Evolutionary conservation across 2,113 vertebrate species (phyloP), one percentile per base, ranked within the genome.

Genomic region (Syrmaticus mikado): DNA sequence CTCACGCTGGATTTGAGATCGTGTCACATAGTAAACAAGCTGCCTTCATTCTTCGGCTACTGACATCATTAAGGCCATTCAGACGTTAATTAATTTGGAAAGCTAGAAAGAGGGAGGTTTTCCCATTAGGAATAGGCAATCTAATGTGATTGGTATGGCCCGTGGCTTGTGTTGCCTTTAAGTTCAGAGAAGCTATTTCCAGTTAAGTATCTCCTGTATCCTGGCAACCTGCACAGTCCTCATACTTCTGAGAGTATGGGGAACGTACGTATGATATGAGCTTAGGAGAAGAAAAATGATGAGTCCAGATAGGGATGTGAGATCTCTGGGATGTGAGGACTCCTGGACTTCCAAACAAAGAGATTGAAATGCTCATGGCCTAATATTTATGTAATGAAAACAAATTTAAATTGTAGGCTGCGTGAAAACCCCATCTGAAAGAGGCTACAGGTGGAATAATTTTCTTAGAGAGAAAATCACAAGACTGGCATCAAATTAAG

Each of bases 71-170:
- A 83, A 77, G 72, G 73, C 57, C 65, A 61, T 38, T 60, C 78
- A 70, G 94, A 93, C 34, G 28, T 34, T 89, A 93, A 95, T 95
- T 87, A 85, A 43, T 78, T 55, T 34, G 36, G 89, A 87, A 74
- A 74, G 79, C 64, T 52, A 19, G 79, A 78, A 81, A 81, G n/a
- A 24, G 60, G 77, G 72, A 82, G 30, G 43, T 82, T 91, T 93
- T 87, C 72, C 71, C 15, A 60, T 91, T 91, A 82, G 60, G 76
- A 81, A 87, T 46, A 82, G 32, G 20, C 60, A 83, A 43, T 78
- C 87, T 85, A 57, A 77, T 40, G 34, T 60, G 68, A 92, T 82
- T 48, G 58, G 53, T 82, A 48, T 70, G 77, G 62, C 84, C 87
- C 12, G 6, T 89, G 66, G 46, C 72, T 93, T 20, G 20, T 65